phyloP scores from a whole-genome alignment of 2,113 vertebrate genomes.

The Kryptolebias marmoratus region DNA sequence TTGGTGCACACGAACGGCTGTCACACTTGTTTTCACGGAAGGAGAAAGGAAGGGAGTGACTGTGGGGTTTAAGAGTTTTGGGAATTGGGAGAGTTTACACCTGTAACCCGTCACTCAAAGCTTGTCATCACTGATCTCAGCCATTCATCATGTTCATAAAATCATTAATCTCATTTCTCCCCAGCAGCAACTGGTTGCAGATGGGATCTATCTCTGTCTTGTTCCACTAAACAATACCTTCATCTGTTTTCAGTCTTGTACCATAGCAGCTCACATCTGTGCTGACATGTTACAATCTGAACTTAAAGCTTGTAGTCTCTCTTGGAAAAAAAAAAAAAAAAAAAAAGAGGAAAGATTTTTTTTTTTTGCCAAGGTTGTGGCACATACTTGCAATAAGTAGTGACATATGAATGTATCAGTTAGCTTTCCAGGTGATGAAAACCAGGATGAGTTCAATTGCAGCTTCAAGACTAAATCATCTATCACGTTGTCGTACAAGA shows the following conservation, averaged over 20 bases:
- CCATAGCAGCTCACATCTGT: constrained; percentile 28
- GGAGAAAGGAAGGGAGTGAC: constrained; percentile 42
- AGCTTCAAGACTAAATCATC: constrained; percentile 64
- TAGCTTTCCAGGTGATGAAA: constrained; percentile 65
- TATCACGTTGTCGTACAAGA: constrained; percentile 69
- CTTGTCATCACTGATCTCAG: constrained; percentile 73
- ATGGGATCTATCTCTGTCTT: constrained; percentile 55
- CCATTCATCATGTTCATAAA: constrained; percentile 82
- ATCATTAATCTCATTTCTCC: constrained; percentile 78
- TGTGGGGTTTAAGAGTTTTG: constrained; percentile 46
- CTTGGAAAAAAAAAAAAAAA: constrained; percentile 38
- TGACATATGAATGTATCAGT: constrained; percentile 49
- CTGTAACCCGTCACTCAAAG: constrained; percentile 83
- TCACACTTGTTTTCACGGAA: constrained; percentile 45
- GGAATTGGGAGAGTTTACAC: constrained; percentile 64
- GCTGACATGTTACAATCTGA: constrained; percentile 43
- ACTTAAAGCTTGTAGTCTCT: constrained; percentile 52
- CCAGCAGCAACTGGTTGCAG: constrained; percentile 70
- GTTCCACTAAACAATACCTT: constrained; percentile 39
- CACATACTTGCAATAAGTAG: constrained; percentile 32
- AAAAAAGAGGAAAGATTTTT: not conserved
- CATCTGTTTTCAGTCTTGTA: constrained; percentile 41
- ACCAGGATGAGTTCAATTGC: constrained; percentile 49
- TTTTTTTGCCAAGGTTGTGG: constrained; percentile 30
- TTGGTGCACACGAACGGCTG: constrained; percentile 48